phyloP scores from a whole-genome alignment of 1,140 invertebrate genomes.

The Chironomus striatipennis region DNA sequence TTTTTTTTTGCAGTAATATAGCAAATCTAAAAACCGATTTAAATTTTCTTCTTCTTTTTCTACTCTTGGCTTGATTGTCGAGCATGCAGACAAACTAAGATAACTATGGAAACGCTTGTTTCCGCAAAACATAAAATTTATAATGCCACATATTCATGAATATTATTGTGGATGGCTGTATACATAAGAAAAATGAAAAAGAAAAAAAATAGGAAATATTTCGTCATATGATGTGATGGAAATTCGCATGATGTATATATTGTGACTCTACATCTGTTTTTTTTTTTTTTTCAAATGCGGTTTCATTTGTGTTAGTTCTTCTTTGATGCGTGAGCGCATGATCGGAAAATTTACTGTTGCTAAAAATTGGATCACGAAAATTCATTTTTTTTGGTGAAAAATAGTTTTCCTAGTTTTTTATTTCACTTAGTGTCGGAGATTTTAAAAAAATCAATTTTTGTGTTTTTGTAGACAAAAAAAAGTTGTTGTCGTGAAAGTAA shows the following conservation, averaged over 20 bases:
- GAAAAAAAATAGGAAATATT: not conserved
- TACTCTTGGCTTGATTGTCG: too few relatives aligned
- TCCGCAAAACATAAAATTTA: not conserved
- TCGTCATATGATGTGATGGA: not conserved
- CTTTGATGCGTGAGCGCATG: conserved; percentile 17
- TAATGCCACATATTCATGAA: not conserved
- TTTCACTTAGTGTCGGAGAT: not conserved
- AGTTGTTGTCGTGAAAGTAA: not conserved
- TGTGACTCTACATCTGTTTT: not conserved
- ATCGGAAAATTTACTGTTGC: conserved; percentile 15
- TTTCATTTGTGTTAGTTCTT: not conserved
- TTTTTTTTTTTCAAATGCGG: not conserved
- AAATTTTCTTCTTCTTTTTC: too few relatives aligned
- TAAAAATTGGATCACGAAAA: conserved; percentile 19
- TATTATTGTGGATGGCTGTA: too few relatives aligned
- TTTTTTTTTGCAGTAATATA: too few relatives aligned
- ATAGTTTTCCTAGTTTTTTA: not conserved
- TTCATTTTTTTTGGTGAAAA: not conserved
- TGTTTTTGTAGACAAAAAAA: not conserved
- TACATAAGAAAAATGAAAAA: not conserved
- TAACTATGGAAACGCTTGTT: not conserved
- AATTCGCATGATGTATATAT: conserved; percentile 5
- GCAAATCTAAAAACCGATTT: too few relatives aligned
- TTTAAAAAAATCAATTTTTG: not conserved
- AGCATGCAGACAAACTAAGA: not conserved